Percentiles rank a stretch among this genome's conserved stretches.
Evolutionary conservation across 2,888 invertebrate genomes (phyloP).

Genomic region (Caenorhabditis afra): DNA sequence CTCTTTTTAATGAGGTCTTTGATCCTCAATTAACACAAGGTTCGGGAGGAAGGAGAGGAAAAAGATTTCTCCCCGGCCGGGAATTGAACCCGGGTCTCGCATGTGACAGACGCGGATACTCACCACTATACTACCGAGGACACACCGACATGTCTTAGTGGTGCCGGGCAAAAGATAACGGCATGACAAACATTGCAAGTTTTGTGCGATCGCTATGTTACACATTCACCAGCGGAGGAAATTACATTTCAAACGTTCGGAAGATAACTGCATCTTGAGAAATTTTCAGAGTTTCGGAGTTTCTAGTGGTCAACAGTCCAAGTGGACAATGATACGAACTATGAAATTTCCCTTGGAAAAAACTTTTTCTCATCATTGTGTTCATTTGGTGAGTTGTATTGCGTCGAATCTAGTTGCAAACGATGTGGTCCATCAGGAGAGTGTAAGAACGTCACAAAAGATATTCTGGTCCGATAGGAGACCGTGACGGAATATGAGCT

Average conservation of each 20-base stretch:
- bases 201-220: too few species aligned
- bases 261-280: too few species aligned
- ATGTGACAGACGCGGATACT: conserved; percentile 79
- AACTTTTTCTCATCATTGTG: too few species aligned
- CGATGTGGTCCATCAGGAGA: neutral
- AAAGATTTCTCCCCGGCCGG: conserved; percentile 76
- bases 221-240: too few species aligned
- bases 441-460: neutral
- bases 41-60: neutral
- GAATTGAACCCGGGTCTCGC: conserved; percentile 79
- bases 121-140: conserved; percentile 79
- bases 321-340: too few species aligned
- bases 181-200: neutral
- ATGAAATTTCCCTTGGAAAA: too few species aligned
- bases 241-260: too few species aligned
- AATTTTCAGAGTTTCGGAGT: too few species aligned
- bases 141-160: conserved; percentile 20
- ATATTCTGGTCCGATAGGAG: neutral
- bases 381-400: too few species aligned
- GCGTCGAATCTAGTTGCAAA: too few species aligned
- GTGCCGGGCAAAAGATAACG: neutral
- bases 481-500: neutral
- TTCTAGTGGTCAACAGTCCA: too few species aligned
- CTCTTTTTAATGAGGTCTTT: conserved; percentile 16
- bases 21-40: neutral